Evolutionary conservation across 2,888 invertebrate genomes (phyloP), one percentile per base, ranked within the genome.

Genomic region (Taenaris catops): DNA sequence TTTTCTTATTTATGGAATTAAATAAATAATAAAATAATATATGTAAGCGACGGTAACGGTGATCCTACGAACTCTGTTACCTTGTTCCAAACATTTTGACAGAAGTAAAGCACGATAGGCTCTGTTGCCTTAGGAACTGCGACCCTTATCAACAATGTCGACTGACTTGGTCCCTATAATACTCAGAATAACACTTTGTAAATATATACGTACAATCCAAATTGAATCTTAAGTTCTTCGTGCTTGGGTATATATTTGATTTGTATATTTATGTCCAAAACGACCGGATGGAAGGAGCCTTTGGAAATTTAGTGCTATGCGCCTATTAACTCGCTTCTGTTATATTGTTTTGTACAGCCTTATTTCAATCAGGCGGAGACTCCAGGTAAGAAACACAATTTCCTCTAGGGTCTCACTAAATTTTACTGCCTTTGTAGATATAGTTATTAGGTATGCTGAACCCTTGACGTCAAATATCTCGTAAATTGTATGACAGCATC

Each of bases 131-230:
- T 67, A 70, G 71, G 70, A 73, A 55, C 66, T 65, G 63, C 58
- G 69, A 80, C 81, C 81, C 80, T 78, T 80, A 78, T 80, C 80
- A 81, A 76, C 75, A 67, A 63, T 62, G 67, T 65, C 63, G 63
- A 54, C 60, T 63, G 62, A 65, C 70, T 72, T 52, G 56, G 60
- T 70, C 68, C 70, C 69, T 67, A 51, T 65, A 64, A 69, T 68
- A 72, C 65, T 69, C 64, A 65, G 58, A 63, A 64, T 62, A 63
- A 60, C 70, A 70, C 50, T 63, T 51, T 41, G 54, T 57, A 53
- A 41, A 46, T 31, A 35, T 41, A 31, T 16, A 42, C 23, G 27
- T 5, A 25, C 46, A 40, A 16, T 14, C 43, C 4, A 74, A 41
- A 44, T 40, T 44, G 40, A 43, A 51, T 56, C 42, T 46, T 65